phyloP scores from a whole-genome alignment of 2,113 vertebrate genomes.

The Catharus fuscescens region DNA sequence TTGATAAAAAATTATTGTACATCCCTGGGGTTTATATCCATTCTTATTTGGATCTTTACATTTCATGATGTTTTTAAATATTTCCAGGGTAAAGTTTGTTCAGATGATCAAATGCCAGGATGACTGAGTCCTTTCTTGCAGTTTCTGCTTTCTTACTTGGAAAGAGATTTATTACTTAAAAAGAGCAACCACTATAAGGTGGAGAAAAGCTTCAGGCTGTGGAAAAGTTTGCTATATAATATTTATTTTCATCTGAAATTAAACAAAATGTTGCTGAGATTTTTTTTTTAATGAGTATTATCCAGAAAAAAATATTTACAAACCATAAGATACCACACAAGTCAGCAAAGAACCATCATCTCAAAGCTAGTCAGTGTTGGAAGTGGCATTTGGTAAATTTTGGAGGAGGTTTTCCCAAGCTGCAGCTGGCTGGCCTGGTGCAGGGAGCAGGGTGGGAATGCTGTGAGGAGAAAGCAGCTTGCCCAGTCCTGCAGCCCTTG shows the following conservation, averaged over 20 bases:
- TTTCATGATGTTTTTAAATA: background rate
- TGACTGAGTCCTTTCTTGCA: background rate
- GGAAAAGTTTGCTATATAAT: background rate
- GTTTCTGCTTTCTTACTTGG: background rate
- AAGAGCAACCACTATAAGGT: background rate
- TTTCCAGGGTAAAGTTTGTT: background rate
- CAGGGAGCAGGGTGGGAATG: background rate
- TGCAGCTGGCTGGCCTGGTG: background rate
- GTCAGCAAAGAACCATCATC: background rate
- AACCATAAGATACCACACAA: background rate
- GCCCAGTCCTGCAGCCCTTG: background rate
- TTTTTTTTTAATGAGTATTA: fast-evolving
- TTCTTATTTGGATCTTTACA: background rate
- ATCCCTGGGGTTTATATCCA: background rate
- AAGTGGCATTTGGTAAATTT: background rate
- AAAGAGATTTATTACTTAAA: background rate
- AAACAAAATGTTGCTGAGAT: background rate
- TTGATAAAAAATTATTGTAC: background rate
- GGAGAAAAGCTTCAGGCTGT: background rate
- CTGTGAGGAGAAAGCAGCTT: background rate
- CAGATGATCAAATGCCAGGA: background rate
- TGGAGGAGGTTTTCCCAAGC: background rate
- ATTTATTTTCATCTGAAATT: background rate
- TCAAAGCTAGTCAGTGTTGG: background rate
- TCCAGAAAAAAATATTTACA: background rate